Conservation (phyloP, 2,888 invertebrate species). For the Drosophila gaucha region DNA sequence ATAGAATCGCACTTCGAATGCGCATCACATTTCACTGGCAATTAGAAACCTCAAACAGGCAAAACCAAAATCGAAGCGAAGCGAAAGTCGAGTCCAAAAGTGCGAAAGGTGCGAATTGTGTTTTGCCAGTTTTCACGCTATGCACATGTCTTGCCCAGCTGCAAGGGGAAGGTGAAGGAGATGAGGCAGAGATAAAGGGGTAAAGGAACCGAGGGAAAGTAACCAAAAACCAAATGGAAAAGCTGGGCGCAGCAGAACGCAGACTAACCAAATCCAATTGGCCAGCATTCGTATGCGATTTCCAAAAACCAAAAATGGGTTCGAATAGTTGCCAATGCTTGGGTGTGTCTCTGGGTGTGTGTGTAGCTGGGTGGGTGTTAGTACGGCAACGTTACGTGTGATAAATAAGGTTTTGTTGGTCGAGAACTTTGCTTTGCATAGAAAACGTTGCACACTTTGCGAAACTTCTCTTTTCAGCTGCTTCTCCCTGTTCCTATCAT, state of each 20-base stretch:
- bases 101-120: slow-evolving; percentile 58
- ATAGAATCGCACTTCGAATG: background rate
- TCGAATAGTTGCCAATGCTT: slow-evolving; percentile 32
- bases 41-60: slow-evolving; percentile 11
- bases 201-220: background rate
- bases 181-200: background rate
- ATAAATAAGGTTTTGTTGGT: slow-evolving; percentile 72
- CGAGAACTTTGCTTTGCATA: slow-evolving; percentile 43
- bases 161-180: background rate
- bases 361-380: background rate
- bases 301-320: slow-evolving; percentile 62
- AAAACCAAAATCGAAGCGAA: slow-evolving; percentile 1
- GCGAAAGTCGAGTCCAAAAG: slow-evolving; percentile 29
- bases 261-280: slow-evolving; percentile 73
- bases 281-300: slow-evolving; percentile 72
- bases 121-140: slow-evolving; percentile 42
- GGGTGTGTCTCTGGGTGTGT: background rate
- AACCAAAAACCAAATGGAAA: slow-evolving; percentile 23
- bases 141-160: slow-evolving; percentile 30
- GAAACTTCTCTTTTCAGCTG: slow-evolving; percentile 12
- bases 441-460: slow-evolving; percentile 51
- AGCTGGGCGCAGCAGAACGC: slow-evolving; percentile 29
- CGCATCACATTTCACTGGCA: slow-evolving; percentile 18
- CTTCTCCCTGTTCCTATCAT: slow-evolving; percentile 31
- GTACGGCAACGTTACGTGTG: slow-evolving; percentile 51